phyloP scores from a whole-genome alignment of 2,113 vertebrate genomes.

The Hymenochirus boettgeri region DNA sequence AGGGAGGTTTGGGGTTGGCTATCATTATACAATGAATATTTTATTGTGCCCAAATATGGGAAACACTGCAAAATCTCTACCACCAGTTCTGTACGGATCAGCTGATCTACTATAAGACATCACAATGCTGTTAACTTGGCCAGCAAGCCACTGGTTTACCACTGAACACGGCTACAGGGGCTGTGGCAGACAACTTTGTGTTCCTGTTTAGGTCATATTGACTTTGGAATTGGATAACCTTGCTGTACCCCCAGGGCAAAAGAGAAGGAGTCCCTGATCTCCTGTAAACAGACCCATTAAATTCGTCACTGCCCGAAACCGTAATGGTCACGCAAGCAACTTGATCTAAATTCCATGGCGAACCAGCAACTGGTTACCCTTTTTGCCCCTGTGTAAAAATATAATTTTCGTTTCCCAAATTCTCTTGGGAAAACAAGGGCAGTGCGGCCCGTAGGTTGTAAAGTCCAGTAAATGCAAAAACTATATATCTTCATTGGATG shows the following conservation, averaged over 20 bases:
- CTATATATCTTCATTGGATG: slow-evolving; percentile 16
- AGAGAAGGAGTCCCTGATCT: not conserved
- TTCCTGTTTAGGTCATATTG: slow-evolving; percentile 17
- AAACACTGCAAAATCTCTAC: slow-evolving; percentile 1
- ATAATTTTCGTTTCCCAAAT: slow-evolving; percentile 18
- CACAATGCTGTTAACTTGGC: not conserved
- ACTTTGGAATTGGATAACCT: slow-evolving; percentile 24
- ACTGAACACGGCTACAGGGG: slow-evolving; percentile 19
- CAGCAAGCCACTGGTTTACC: slow-evolving; percentile 4
- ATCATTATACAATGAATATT: slow-evolving; percentile 10
- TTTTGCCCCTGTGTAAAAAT: slow-evolving; percentile 3
- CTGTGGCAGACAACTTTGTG: slow-evolving; percentile 8
- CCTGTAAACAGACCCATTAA: not conserved
- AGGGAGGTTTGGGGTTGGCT: slow-evolving; percentile 4
- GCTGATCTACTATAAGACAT: slow-evolving; percentile 4
- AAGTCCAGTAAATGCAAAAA: not conserved
- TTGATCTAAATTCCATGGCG: slow-evolving; percentile 14
- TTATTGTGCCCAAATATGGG: slow-evolving; percentile 4
- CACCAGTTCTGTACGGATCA: slow-evolving; percentile 18
- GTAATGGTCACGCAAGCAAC: not conserved
- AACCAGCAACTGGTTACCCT: slow-evolving; percentile 8
- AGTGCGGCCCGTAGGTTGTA: slow-evolving; percentile 7
- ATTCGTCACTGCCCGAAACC: not conserved
- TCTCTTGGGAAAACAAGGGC: slow-evolving; percentile 12
- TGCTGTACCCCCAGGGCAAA: slow-evolving; percentile 4